A percentile compares a stretch with the other conserved stretches of the same genome.
Evolutionary conservation across 1,140 invertebrate species (phyloP).

Genomic region (Caenorhabditis briggsae): DNA sequence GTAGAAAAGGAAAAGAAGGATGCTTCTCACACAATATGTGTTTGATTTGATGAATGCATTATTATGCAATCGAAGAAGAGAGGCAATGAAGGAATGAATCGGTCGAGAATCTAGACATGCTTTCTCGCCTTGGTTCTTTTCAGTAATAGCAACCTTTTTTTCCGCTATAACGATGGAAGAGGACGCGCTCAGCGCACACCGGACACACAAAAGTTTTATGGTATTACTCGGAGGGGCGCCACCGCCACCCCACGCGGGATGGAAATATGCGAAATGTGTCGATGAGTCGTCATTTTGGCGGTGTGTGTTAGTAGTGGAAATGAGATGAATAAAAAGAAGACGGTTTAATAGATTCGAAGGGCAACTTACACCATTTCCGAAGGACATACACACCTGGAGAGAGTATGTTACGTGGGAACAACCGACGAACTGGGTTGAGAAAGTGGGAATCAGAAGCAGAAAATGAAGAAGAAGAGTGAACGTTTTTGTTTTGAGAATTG

Average conservation of each 20-base stretch:
- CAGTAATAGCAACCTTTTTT: slow-evolving; percentile 48
- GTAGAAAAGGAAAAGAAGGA: no score
- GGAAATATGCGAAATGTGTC: slow-evolving; percentile 47
- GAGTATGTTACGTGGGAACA: background rate
- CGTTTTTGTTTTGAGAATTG: slow-evolving; percentile 15
- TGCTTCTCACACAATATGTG: background rate
- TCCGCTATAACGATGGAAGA: background rate
- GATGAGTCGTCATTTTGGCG: slow-evolving; percentile 53
- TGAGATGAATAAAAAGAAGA: background rate
- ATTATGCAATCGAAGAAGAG: slow-evolving; percentile 31
- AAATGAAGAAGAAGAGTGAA: background rate
- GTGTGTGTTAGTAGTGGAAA: no score
- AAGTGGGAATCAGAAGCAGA: background rate
- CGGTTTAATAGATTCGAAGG: slow-evolving; percentile 1
- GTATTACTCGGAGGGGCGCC: slow-evolving; percentile 46
- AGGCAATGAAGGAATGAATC: background rate
- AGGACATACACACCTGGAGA: slow-evolving; percentile 16
- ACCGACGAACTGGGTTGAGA: background rate
- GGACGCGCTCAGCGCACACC: slow-evolving; percentile 6
- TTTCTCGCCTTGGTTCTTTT: slow-evolving; percentile 6
- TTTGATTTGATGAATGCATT: slow-evolving; percentile 55
- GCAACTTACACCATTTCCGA: background rate
- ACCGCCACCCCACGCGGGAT: background rate
- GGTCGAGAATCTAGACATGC: background rate
- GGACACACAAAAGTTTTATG: slow-evolving; percentile 56